These are phyloP conservation scores for Rostratula benghalensis DNA, from an alignment of 2,113 vertebrate species.

Conservation along the genomic window DNA sequence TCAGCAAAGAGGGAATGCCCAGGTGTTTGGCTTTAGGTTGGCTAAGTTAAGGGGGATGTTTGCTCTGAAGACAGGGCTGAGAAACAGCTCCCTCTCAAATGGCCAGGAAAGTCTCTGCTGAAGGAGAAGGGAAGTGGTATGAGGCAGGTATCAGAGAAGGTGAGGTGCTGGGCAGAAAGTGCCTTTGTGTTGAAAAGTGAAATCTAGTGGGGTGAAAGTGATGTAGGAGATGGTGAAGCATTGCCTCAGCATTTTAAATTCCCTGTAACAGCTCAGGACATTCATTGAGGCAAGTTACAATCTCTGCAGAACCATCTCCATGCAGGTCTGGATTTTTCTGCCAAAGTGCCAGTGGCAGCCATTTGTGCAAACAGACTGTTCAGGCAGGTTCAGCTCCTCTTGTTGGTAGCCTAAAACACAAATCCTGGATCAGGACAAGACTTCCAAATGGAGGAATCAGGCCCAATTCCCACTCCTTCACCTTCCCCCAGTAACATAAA, in stretches of 20 bases:
- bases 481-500: neutral
- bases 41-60: neutral
- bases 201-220: neutral
- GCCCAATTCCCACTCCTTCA: neutral
- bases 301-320: neutral
- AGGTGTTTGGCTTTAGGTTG: neutral
- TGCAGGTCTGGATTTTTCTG: neutral
- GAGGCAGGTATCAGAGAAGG: neutral
- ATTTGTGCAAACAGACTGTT: neutral
- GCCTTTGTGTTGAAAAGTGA: neutral
- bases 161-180: neutral
- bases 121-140: neutral
- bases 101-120: neutral
- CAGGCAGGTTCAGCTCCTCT: neutral
- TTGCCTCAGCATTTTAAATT: neutral
- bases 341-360: neutral
- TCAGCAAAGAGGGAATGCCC: neutral
- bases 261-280: neutral
- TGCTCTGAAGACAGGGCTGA: neutral
- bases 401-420: neutral
- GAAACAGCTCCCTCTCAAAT: neutral
- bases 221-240: neutral
- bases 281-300: neutral
- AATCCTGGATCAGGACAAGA: neutral
- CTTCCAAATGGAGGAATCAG: neutral